Base-by-base conservation (phyloP, 23 tunicate species). In the Diplosoma virens region DNA sequence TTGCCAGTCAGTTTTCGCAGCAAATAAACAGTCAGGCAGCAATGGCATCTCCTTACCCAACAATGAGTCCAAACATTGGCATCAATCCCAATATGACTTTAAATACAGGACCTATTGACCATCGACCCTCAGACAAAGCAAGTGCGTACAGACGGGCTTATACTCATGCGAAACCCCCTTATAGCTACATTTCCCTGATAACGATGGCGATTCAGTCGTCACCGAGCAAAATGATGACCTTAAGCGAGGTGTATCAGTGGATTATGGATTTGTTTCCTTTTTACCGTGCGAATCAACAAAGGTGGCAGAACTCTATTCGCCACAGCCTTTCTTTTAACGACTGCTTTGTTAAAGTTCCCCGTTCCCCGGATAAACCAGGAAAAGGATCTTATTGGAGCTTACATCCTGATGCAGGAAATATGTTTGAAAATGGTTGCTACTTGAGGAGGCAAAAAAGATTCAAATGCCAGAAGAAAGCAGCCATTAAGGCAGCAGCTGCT, bases 341-440 rank as follows among this genome's bases (percentile, higher is more conserved):
- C 31, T 95, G 99, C 60, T 95, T 95, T 58, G 82, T 95, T 0
- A 89, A 95, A 78, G 99, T 95, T 0, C 96, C 99, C 6, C 73
- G 99, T n/a, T 71, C 89, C 14, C 87, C 99, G 0, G 99, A 89
- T 31, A 84, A 89, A 56, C 99, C 99, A 17, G 99, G 99, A 58
- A 95, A 95, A 72, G 99, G 99, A 26, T 92, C 99, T 20, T 95
- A 89, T 73, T 95, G 99, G 99, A 73, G 95, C 26, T 66, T 95
- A 35, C 99, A 95, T 67, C 99, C 99, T 23, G 96, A 95, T 29
- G 99, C 99, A 16, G 97, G 91, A 26, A 95, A 95, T 63, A 95
- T 95, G 99, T 95, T 95, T 54, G 99, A 95, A 85, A 95, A 95
- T 47, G 99, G 99, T 16, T 95, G 99, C 74, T 89, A 95, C 66